Evolutionary conservation across 2,113 vertebrate genomes (phyloP), one percentile per base, ranked within the genome.

Genomic region (Oncorhynchus nerka): DNA sequence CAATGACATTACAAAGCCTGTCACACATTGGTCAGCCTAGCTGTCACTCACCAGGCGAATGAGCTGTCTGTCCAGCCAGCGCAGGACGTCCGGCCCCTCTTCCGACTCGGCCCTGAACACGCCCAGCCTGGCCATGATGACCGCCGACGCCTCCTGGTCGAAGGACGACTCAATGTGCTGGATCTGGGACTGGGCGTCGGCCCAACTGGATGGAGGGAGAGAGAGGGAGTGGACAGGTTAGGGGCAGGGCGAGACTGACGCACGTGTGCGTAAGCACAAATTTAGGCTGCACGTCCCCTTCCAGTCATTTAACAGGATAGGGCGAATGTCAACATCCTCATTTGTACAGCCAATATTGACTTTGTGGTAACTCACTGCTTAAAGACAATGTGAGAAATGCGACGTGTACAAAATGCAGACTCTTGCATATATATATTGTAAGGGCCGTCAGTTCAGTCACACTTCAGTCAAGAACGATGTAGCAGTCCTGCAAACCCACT

Each of bases 51-150:
- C 97, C 92, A 99, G 93, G 83, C 97, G 94, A 86, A 99, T 99
- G 20, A 99, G 95, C 83, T 99, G 97, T n/a, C 97, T 94, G 90
- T 99, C 97, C 15, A 99, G 93, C 97, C 97, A 99, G 4, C 97
- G 94, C 55, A 99, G 93, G 5, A 99, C 96, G 0, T 99, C 97
- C 0, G 97, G 97, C 1, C 97, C 97, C 81, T 99, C 97, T 85
- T 99, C 97, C 0, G 96, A 97, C 85, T 99, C 97, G 0, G 96
- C 95, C 79, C 96, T 93, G 89, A 96, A 98, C 51, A 99, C 96
- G 1, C 96, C 97, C 45, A 99, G 92, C 3, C 97, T 94, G 4
- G 97, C 97, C 97, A 99, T 98, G 80, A 99, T 86, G 74, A 99
- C 97, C 0, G 97, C 96, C 1, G 97, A 94, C 0, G 96, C 97